Conservation (phyloP, 2,113 vertebrate species). For the Benitochromis conjunctus region DNA sequence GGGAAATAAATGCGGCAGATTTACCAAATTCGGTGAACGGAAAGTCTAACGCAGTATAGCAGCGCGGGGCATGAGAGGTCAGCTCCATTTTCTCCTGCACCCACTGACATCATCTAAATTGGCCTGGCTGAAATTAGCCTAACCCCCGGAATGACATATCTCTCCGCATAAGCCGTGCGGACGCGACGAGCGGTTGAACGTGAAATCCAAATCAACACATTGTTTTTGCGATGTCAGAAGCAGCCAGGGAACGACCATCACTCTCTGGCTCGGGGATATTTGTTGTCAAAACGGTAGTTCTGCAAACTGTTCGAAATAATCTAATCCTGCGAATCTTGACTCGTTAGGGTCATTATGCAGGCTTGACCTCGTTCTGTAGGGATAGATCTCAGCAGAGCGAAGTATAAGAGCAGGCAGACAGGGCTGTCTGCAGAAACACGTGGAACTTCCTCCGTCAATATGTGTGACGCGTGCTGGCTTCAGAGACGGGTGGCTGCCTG, state of each 20-base stretch:
- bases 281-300: constrained; percentile 68
- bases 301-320: constrained; percentile 68
- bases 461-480: constrained; percentile 49
- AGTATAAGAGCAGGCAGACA: constrained; percentile 44
- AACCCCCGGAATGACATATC: constrained; percentile 71
- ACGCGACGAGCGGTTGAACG: constrained; percentile 63
- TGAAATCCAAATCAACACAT: constrained; percentile 76
- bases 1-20: constrained; percentile 55
- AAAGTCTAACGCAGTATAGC: constrained; percentile 57
- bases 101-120: constrained; percentile 59
- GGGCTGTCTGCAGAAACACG: constrained; percentile 57
- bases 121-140: constrained; percentile 68
- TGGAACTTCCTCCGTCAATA: constrained; percentile 60
- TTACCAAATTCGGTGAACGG: constrained; percentile 55
- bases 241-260: constrained; percentile 70
- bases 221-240: constrained; percentile 71
- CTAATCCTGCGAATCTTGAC: constrained; percentile 68
- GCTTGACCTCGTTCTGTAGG: constrained; percentile 76
- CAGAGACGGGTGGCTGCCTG: constrained; percentile 67
- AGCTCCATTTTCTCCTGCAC: constrained; percentile 57
- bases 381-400: constrained; percentile 52
- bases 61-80: constrained; percentile 58
- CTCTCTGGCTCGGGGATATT: constrained; percentile 72
- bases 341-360: constrained; percentile 74
- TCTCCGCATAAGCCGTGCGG: constrained; percentile 51